Conservation (phyloP, 1,140 invertebrate genomes). For the Lepidurus arcticus region DNA sequence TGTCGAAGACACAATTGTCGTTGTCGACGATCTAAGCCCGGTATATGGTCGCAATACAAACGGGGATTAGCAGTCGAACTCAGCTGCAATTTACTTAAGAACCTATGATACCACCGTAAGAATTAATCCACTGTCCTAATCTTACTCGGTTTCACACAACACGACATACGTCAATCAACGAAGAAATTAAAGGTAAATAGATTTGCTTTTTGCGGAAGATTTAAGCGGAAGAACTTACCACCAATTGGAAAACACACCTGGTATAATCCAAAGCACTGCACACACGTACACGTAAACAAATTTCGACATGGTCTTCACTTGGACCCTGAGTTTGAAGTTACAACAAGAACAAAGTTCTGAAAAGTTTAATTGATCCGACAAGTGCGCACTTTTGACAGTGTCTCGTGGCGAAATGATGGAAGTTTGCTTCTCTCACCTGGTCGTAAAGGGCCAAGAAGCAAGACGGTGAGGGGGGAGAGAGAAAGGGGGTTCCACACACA, state of each 20-base stretch:
- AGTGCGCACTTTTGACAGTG: conserved; percentile 12
- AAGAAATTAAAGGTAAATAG: too few species aligned
- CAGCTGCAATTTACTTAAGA: conserved; percentile 38
- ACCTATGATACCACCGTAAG: conserved; percentile 31
- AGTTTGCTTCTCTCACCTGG: neutral
- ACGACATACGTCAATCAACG: too few species aligned
- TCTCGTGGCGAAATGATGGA: conserved; percentile 8
- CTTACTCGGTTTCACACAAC: too few species aligned
- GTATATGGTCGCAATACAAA: conserved; percentile 47
- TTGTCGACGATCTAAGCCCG: conserved; percentile 45
- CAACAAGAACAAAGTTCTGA: neutral
- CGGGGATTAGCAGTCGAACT: conserved; percentile 41
- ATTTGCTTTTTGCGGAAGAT: neutral
- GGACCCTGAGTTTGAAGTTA: neutral
- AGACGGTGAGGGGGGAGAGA: neutral
- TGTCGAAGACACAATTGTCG: conserved; percentile 42
- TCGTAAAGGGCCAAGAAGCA: conserved; percentile 2
- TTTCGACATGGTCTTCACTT: neutral
- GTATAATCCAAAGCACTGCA: neutral
- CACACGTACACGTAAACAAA: neutral
- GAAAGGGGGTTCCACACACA: neutral
- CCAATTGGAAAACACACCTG: conserved; percentile 1
- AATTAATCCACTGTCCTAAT: too few species aligned
- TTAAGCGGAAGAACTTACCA: neutral
- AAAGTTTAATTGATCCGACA: neutral